Conservation (phyloP, 2,888 invertebrate species). For the Acanthosoma haemorrhoidale region DNA sequence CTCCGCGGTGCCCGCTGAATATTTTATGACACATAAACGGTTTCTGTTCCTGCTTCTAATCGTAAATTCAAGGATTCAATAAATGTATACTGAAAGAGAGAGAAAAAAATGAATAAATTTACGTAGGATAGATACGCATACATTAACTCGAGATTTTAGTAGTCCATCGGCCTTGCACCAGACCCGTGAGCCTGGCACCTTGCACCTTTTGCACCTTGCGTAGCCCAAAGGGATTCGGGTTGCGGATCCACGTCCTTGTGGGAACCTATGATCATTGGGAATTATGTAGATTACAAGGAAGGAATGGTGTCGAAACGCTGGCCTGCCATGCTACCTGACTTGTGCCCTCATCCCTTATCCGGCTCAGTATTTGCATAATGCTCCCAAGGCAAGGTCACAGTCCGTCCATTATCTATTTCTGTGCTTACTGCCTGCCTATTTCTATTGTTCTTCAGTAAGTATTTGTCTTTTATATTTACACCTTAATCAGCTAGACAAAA, state of each 20-base stretch:
- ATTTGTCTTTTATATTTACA: no score
- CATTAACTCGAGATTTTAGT: not conserved
- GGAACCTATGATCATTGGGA: not conserved
- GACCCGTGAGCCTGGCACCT: not conserved
- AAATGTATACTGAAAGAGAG: not conserved
- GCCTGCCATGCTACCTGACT: conserved; percentile 2
- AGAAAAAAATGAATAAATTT: not conserved
- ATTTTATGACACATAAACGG: not conserved
- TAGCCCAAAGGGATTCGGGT: not conserved
- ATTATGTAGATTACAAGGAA: conserved; percentile 6
- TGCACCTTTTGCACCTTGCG: conserved; percentile 6
- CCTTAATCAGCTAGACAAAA: no score
- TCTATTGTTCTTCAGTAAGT: not conserved
- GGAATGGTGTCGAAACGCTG: not conserved
- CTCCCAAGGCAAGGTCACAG: not conserved
- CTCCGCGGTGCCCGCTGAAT: not conserved
- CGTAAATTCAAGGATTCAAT: not conserved
- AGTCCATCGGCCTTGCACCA: not conserved
- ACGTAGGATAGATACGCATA: not conserved
- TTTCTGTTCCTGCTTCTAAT: not conserved
- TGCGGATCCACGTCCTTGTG: not conserved
- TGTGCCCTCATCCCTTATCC: conserved; percentile 4
- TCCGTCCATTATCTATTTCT: not conserved
- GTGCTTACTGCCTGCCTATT: not conserved
- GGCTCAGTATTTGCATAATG: not conserved